These are phyloP conservation scores for Coptotermes formosanus DNA, from an alignment of 1,140 invertebrate species.

Conservation along the genomic window DNA sequence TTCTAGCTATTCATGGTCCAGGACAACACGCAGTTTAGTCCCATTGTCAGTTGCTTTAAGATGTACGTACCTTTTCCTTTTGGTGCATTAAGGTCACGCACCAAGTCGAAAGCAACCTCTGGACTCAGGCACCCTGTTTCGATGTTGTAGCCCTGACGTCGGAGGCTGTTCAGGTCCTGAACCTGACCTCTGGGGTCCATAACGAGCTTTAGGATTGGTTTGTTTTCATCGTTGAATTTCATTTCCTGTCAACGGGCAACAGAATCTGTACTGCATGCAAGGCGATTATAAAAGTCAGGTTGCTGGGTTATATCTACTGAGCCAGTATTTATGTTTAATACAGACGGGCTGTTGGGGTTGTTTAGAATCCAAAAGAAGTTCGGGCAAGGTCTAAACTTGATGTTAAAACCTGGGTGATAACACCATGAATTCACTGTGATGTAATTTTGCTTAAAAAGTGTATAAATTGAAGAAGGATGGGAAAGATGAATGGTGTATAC, in stretches of 20 bases:
- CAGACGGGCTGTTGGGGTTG: not conserved
- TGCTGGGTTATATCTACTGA: not conserved
- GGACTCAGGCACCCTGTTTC: constrained; percentile 64
- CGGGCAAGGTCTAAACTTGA: too few species aligned
- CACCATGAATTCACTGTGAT: too few species aligned
- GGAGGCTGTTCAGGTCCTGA: constrained; percentile 61
- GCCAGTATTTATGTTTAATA: not conserved
- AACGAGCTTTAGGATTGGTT: constrained; percentile 62
- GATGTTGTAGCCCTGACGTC: constrained; percentile 58
- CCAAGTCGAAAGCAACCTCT: constrained; percentile 65
- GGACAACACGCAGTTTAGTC: too few species aligned
- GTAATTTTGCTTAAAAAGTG: too few species aligned
- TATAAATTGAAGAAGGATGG: too few species aligned
- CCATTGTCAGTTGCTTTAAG: too few species aligned
- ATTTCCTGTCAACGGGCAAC: not conserved
- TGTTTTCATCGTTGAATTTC: constrained; percentile 28
- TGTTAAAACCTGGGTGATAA: too few species aligned
- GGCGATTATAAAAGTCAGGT: too few species aligned
- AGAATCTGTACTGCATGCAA: too few species aligned
- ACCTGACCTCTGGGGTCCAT: constrained; percentile 78
- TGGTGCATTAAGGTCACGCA: constrained; percentile 73
- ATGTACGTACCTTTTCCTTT: constrained; percentile 65
- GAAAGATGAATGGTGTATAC: too few species aligned
- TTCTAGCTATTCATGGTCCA: too few species aligned
- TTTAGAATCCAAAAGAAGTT: too few species aligned